These are phyloP conservation scores for Sparus aurata DNA, from an alignment of 2,797 vertebrate genomes.

Conservation along the genomic window DNA sequence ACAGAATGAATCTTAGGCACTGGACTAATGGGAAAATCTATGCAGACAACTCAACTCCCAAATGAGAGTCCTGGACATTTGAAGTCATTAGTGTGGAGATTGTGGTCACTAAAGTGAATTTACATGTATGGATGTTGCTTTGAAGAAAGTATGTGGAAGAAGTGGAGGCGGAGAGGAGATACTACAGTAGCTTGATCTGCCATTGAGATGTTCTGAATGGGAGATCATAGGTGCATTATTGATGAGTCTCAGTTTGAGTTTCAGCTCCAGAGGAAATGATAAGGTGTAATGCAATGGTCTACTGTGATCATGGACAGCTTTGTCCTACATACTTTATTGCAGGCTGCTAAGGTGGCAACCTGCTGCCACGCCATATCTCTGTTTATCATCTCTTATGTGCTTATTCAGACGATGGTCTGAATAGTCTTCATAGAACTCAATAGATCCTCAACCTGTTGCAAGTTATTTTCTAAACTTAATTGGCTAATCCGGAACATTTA, in stretches of 20 bases:
- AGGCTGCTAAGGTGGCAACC: conserved; percentile 66
- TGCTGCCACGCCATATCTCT: conserved; percentile 36
- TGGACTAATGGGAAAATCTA: conserved; percentile 75
- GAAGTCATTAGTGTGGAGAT: conserved; percentile 59
- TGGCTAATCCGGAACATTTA: background rate
- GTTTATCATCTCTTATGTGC: conserved; percentile 10
- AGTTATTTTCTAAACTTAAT: background rate
- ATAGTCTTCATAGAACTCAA: background rate
- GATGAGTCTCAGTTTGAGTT: conserved; percentile 84
- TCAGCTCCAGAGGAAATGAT: conserved; percentile 86
- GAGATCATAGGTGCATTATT: conserved; percentile 85
- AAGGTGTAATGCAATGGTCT: conserved; percentile 85
- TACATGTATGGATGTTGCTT: conserved; percentile 48
- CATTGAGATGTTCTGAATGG: conserved; percentile 82
- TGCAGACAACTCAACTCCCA: conserved; percentile 77
- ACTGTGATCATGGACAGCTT: conserved; percentile 80
- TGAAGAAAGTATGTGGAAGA: conserved; percentile 54
- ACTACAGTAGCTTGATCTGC: conserved; percentile 75
- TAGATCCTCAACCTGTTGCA: conserved; percentile 26
- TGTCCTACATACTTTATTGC: conserved; percentile 70
- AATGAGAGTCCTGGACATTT: conserved; percentile 67
- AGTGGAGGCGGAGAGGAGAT: conserved; percentile 45
- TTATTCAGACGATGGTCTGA: background rate
- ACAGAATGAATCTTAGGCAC: conserved; percentile 70
- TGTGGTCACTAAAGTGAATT: conserved; percentile 54